Evolutionary conservation across 2,113 vertebrate genomes (phyloP), one percentile per base, ranked within the genome.

Genomic region (Turdus rufiventris): DNA sequence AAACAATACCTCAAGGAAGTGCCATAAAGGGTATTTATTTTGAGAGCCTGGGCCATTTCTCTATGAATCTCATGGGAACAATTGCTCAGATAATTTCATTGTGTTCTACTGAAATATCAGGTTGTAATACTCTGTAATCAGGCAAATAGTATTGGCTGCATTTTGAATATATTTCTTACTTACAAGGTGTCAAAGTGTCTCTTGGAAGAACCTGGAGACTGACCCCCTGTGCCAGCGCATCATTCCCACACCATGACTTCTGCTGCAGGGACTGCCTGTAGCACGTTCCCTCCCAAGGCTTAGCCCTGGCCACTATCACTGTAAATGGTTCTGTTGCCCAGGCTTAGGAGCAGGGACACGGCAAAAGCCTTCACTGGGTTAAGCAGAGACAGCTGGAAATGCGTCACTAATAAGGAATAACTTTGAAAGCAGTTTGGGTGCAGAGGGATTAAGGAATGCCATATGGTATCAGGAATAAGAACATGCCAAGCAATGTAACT

Each of bases 381-480:
- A 87, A 81, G 84, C 0, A 72, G 73, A 93, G 72, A 75, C 66
- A 91, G 85, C 89, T 94, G 71, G 85, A 89, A 96, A 84, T 85
- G 61, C 63, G 57, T 94, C 77, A 68, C 85, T 89, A 93, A 68
- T 85, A 76, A 91, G 50, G 85, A 95, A 61, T 65, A 93, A 91
- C 85, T 93, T 88, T 51, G 68, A 78, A 87, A 91, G 90, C 50
- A 71, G 70, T 93, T 89, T 94, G 88, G 57, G 61, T 85, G 50
- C 36, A 88, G 71, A 63, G 36, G 74, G 71, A 91, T 94, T 96
- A 95, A 87, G 81, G 90, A 93, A 93, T 89, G 62, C 92, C 88
- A 88, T 82, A 88, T 82, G 85, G 78, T 75, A 85, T 68, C 19
- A 72, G 81, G 66, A 95, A 66, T 75, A 91, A 68, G 86, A 86